A percentile compares a stretch with the other conserved stretches of the same genome.
These are phyloP conservation scores for Arothron firmamentum DNA, from an alignment of 2,113 vertebrate species.

Conservation along the genomic window DNA sequence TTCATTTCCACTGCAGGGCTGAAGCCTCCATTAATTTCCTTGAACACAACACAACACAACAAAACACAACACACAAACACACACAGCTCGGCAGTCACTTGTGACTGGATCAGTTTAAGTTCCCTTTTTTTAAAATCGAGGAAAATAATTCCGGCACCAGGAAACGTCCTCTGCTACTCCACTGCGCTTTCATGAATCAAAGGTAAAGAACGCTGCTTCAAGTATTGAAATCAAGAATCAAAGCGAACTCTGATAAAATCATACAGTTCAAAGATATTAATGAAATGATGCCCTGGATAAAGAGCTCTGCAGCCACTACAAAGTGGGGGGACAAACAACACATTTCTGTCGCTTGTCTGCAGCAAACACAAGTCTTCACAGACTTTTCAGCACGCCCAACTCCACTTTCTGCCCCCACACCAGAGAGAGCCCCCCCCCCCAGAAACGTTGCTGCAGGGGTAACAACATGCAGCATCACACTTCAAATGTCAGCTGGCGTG, in stretches of 20 bases:
- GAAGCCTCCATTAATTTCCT: too few species aligned
- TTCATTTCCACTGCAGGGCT: too few species aligned
- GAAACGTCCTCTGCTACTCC: not conserved
- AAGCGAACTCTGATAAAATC: not conserved
- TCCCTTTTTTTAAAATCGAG: not conserved
- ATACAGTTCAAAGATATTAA: not conserved
- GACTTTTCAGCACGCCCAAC: not conserved
- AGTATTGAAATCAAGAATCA: not conserved
- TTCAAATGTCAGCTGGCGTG: too few species aligned
- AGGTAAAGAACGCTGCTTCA: not conserved
- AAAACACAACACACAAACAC: too few species aligned
- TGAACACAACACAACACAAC: too few species aligned
- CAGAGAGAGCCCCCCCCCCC: not conserved
- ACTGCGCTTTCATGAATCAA: not conserved
- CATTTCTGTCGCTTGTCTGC: not conserved
- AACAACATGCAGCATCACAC: too few species aligned
- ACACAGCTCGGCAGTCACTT: slow-evolving; percentile 1
- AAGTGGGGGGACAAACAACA: too few species aligned
- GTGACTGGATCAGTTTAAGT: slow-evolving; percentile 14
- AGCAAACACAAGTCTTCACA: not conserved
- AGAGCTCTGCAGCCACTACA: too few species aligned
- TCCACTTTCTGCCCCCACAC: not conserved
- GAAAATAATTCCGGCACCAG: too few species aligned
- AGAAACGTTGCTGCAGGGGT: not conserved
- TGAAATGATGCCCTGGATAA: not conserved